Percentiles rank a stretch among this genome's conserved stretches.
phyloP scores from a whole-genome alignment of 2,797 vertebrate species.

The Lycodopsis pacificus region DNA sequence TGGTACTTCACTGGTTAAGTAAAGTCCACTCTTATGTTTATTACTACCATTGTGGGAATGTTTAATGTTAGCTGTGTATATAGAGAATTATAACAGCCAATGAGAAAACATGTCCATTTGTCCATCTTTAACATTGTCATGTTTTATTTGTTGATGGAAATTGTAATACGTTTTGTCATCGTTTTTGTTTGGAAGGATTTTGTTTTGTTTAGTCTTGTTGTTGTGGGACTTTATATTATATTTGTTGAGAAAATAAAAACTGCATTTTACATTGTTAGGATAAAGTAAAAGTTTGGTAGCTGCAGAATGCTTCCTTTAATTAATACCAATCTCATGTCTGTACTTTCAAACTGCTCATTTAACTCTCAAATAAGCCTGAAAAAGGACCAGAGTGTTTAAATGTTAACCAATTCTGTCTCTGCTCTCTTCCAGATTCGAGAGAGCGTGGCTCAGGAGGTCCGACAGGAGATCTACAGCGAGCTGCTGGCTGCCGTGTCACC shows the following conservation, averaged over 20 bases:
- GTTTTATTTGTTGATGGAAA: neutral
- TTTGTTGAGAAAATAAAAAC: neutral
- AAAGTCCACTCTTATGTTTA: neutral
- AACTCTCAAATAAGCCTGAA: neutral
- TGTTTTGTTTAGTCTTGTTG: no score
- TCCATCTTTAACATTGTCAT: neutral
- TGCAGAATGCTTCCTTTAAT: neutral
- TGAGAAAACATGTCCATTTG: neutral
- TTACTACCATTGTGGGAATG: neutral
- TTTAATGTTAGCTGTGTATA: neutral
- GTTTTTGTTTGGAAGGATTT: neutral
- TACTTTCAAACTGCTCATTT: neutral
- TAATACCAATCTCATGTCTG: no score
- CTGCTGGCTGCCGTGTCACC: slow-evolving; percentile 90
- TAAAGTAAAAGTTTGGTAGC: neutral
- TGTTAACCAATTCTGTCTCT: neutral
- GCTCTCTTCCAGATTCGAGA: slow-evolving; percentile 89
- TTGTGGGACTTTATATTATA: no score
- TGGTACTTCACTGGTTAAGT: neutral
- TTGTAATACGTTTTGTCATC: neutral
- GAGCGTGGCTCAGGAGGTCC: slow-evolving; percentile 92
- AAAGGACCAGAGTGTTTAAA: neutral
- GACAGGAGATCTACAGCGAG: slow-evolving; percentile 93
- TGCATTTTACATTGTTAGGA: neutral
- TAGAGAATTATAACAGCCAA: neutral